Percentiles rank a stretch among this genome's conserved stretches.
Evolutionary conservation across 2,888 invertebrate genomes (phyloP).

Genomic region (Tillus elongatus): DNA sequence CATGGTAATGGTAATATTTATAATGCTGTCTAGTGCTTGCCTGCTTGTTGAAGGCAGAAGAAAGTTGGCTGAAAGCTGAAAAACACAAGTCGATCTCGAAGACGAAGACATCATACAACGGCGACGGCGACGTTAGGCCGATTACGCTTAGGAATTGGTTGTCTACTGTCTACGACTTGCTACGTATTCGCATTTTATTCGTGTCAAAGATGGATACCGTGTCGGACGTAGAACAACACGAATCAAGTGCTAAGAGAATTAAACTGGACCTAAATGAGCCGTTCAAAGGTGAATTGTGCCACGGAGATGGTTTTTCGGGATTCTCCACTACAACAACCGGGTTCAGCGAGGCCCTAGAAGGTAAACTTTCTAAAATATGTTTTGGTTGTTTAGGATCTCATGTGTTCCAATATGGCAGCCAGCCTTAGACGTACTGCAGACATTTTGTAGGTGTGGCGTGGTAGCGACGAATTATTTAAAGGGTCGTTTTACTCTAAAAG

Average conservation of each 20-base stretch:
- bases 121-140: too few relatives aligned
- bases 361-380: constrained; percentile 43
- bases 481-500: too few relatives aligned
- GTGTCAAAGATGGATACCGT: constrained; percentile 44
- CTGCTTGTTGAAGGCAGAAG: too few relatives aligned
- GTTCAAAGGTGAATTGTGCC: constrained; percentile 37
- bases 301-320: constrained; percentile 34
- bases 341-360: constrained; percentile 39
- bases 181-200: too few relatives aligned
- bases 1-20: too few relatives aligned
- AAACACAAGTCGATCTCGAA: too few relatives aligned
- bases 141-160: too few relatives aligned
- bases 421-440: constrained; percentile 36
- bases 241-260: constrained; percentile 40
- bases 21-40: too few relatives aligned
- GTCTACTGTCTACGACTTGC: too few relatives aligned
- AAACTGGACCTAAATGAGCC: constrained; percentile 37
- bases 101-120: too few relatives aligned
- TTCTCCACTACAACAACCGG: constrained; percentile 33
- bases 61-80: too few relatives aligned
- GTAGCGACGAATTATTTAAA: too few relatives aligned
- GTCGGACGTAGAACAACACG: constrained; percentile 40
- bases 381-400: constrained; percentile 38
- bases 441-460: constrained; percentile 43
- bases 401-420: constrained; percentile 40